These are phyloP conservation scores for Mico argentatus DNA, from an alignment of 2,797 vertebrate genomes.

Conservation along the genomic window DNA sequence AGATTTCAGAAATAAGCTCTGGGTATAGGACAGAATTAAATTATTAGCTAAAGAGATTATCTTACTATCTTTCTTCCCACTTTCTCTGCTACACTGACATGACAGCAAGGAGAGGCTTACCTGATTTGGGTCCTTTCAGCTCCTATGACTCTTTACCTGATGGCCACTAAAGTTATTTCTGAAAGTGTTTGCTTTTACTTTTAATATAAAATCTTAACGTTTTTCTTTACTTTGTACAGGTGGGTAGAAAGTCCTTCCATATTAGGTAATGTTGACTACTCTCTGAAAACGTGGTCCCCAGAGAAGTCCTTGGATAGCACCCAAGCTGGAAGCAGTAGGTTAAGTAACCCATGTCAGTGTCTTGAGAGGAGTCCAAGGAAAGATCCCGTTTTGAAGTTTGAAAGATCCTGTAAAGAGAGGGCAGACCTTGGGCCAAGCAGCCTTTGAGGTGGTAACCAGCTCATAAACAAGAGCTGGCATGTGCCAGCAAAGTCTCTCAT, in stretches of 20 bases:
- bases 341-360: background rate
- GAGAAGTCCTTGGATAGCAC: conserved; percentile 16
- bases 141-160: background rate
- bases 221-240: conserved; percentile 11
- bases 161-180: conserved; percentile 10
- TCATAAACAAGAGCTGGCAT: conserved; percentile 58
- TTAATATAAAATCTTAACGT: background rate
- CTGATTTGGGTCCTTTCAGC: background rate
- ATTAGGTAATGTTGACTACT: background rate
- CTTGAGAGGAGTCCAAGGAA: conserved; percentile 14
- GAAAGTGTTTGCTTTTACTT: conserved; percentile 46
- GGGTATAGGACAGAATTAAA: background rate
- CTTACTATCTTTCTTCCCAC: background rate
- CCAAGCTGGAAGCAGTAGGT: conserved; percentile 22
- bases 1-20: conserved; percentile 39
- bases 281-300: background rate
- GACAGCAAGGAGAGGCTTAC: background rate
- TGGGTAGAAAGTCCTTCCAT: background rate
- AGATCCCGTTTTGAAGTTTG: conserved; percentile 65
- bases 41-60: background rate
- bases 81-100: background rate
- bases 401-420: conserved; percentile 68
- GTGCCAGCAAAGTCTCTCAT: conserved; percentile 40
- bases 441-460: conserved; percentile 77
- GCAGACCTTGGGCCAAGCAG: conserved; percentile 38